Percentiles rank a stretch among this genome's conserved stretches.
Evolutionary conservation across 2,888 invertebrate species (phyloP).

Genomic region (Dolichomitus sp.): DNA sequence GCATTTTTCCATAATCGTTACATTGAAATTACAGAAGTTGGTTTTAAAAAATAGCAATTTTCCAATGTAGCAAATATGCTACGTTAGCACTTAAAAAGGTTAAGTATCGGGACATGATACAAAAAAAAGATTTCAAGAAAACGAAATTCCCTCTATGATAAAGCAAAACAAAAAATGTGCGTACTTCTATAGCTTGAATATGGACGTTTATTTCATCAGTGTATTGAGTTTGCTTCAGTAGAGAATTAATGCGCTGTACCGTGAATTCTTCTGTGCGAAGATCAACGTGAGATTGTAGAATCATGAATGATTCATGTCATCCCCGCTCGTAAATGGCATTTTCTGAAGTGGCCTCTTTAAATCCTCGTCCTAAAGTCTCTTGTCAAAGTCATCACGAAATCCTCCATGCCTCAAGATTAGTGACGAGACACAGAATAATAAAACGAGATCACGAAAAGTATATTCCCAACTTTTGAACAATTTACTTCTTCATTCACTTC

Average conservation of each 20-base stretch:
- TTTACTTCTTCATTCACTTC: slow-evolving; percentile 11
- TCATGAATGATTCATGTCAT: slow-evolving; percentile 1
- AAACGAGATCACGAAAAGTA: slow-evolving; percentile 10
- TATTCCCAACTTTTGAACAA: not conserved
- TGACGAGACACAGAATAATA: slow-evolving; percentile 3
- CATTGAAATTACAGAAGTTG: no score
- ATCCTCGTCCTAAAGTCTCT: not conserved
- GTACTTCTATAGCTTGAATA: not conserved
- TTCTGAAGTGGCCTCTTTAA: not conserved
- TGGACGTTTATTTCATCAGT: not conserved
- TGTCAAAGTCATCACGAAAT: slow-evolving; percentile 20
- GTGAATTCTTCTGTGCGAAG: not conserved
- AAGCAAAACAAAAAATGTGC: not conserved
- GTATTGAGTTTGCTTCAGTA: not conserved
- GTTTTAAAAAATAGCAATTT: no score
- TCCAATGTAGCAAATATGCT: no score
- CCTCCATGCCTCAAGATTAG: not conserved
- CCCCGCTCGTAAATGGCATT: not conserved
- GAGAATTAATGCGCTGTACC: not conserved
- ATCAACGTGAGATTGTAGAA: slow-evolving; percentile 2
- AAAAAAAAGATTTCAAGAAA: not conserved
- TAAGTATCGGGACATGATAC: no score
- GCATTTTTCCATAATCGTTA: no score
- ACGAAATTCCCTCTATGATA: no score
- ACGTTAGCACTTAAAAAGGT: no score